Conservation (phyloP, 2,113 vertebrate genomes). For the Fulica atra region DNA sequence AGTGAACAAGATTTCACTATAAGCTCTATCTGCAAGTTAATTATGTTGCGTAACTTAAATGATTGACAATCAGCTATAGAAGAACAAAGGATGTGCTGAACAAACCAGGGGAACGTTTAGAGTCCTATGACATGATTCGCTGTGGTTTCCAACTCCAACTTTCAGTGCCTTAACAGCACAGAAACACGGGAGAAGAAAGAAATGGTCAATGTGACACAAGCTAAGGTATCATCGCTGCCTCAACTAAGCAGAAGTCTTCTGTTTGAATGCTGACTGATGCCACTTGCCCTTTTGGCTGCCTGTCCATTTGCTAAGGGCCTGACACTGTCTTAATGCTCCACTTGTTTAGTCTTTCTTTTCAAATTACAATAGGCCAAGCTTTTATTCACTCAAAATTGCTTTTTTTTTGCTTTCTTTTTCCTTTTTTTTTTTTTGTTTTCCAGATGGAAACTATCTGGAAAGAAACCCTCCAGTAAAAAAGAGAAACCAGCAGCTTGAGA, state of each 20-base stretch:
- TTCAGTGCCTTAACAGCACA: neutral
- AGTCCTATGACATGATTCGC: neutral
- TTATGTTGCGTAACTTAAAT: neutral
- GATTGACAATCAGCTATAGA: neutral
- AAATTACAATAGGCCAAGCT: neutral
- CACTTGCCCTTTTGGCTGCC: neutral
- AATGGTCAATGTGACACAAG: neutral
- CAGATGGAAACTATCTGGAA: constrained; percentile 16
- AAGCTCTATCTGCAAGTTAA: neutral
- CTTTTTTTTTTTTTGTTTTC: too few relatives aligned
- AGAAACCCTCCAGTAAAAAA: neutral
- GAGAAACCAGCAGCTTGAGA: neutral
- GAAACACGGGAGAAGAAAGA: neutral
- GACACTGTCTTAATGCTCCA: neutral
- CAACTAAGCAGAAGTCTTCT: neutral
- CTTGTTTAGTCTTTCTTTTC: neutral
- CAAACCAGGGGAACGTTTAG: neutral
- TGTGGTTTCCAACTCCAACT: neutral
- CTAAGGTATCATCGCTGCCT: neutral
- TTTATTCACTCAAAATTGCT: neutral
- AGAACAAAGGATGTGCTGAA: neutral
- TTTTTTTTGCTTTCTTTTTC: neutral
- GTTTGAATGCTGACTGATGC: neutral
- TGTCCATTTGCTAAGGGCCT: neutral
- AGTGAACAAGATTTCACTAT: constrained; percentile 1